phyloP scores from a whole-genome alignment of 2,797 vertebrate genomes.

The Ptychobarbus kaznakovi region DNA sequence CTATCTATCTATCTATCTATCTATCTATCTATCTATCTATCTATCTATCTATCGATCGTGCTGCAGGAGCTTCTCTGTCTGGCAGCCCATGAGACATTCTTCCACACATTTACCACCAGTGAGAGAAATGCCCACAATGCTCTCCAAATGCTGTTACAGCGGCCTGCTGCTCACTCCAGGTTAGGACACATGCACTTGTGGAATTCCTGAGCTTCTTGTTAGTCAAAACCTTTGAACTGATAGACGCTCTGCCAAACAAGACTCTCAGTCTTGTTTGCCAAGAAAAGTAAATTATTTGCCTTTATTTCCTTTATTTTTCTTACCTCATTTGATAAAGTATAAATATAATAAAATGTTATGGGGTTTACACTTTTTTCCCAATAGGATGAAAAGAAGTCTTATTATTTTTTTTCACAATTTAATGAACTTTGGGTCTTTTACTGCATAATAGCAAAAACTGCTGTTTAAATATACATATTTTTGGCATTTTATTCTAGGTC shows the following conservation, averaged over 20 bases:
- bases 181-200: constrained; percentile 67
- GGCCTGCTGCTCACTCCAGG: constrained; percentile 61
- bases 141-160: constrained; percentile 66
- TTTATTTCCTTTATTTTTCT: not conserved
- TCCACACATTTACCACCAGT: constrained; percentile 79
- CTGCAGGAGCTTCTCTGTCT: constrained; percentile 67
- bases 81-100: constrained; percentile 74
- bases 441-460: not conserved
- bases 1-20: not conserved
- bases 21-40: not conserved
- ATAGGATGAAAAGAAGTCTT: not conserved
- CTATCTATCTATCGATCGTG: not conserved
- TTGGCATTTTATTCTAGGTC: not conserved
- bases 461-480: not conserved
- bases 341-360: not conserved
- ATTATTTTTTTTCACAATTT: not conserved
- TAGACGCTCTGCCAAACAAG: no score
- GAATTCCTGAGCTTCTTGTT: constrained; percentile 72
- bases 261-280: not conserved
- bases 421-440: not conserved
- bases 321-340: not conserved
- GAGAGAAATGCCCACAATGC: constrained; percentile 78
- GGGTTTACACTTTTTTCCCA: not conserved
- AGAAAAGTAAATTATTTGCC: not conserved
- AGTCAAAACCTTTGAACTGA: constrained; percentile 67